Percentiles rank a stretch among this genome's conserved stretches.
These are phyloP conservation scores for Diaperis boleti DNA, from an alignment of 2,888 invertebrate species.

Conservation along the genomic window DNA sequence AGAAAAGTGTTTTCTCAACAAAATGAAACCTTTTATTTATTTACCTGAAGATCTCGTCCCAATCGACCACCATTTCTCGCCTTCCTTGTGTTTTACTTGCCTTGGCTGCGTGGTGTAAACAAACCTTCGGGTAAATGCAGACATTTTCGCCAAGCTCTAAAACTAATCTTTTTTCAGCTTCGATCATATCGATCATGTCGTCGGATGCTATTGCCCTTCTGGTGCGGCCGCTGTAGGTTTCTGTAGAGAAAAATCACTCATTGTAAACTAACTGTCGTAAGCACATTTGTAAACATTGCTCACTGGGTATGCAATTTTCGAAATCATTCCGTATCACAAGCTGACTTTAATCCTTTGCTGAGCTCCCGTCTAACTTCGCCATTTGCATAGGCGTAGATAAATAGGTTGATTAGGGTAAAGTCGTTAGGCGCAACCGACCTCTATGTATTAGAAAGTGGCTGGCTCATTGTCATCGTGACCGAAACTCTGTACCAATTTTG, in stretches of 20 bases:
- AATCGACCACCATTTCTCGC: constrained; percentile 70
- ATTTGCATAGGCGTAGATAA: no score
- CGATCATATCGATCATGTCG: constrained; percentile 73
- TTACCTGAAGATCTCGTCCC: constrained; percentile 85
- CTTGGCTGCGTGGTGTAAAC: constrained; percentile 76
- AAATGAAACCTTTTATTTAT: constrained; percentile 62
- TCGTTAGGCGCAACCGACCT: no score
- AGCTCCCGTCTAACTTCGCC: no score
- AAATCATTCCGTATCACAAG: no score
- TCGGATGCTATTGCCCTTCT: constrained; percentile 70
- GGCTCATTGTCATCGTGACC: no score
- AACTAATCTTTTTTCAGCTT: constrained; percentile 85
- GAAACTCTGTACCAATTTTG: no score
- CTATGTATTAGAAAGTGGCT: no score
- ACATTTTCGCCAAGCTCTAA: constrained; percentile 82
- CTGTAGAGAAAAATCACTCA: constrained; percentile 66
- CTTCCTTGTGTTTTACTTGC: constrained; percentile 65
- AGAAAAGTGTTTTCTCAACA: constrained; percentile 36
- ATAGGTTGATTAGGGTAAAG: no score
- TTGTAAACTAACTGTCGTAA: no score
- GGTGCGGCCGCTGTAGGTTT: constrained; percentile 77
- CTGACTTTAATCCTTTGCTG: no score
- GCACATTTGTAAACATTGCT: no score
- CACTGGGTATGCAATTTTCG: no score
- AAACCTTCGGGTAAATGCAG: constrained; percentile 84